phyloP scores from a whole-genome alignment of 2,888 invertebrate species.

The Xylota sylvarum region DNA sequence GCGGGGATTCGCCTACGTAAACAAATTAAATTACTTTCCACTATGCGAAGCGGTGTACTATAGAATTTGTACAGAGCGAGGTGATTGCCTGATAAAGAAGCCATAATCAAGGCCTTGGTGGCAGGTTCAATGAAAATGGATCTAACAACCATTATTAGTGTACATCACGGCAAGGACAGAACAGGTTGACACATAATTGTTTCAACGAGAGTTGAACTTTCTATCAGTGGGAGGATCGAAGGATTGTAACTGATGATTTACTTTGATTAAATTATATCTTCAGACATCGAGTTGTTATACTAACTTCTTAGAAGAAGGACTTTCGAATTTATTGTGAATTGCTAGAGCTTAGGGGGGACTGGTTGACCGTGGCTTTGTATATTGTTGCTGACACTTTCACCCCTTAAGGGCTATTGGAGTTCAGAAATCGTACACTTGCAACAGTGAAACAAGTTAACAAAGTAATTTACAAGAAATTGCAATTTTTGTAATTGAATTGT shows the following conservation, averaged over 20 bases:
- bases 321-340: not conserved
- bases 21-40: constrained; percentile 65
- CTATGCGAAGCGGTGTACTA: not conserved
- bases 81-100: not conserved
- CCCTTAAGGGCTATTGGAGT: not conserved
- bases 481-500: no score
- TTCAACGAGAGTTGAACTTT: not conserved
- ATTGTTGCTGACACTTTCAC: not conserved
- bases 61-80: not conserved
- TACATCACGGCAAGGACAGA: not conserved
- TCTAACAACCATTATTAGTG: not conserved
- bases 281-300: not conserved
- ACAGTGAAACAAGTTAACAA: no score
- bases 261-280: not conserved
- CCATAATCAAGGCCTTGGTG: not conserved
- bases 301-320: no score
- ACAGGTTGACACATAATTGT: constrained; percentile 34
- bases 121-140: not conserved
- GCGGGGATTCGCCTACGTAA: constrained; percentile 30
- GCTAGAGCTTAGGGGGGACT: not conserved
- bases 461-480: no score
- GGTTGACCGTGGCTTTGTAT: not conserved
- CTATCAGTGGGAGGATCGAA: not conserved
- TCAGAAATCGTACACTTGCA: not conserved
- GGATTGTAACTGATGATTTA: not conserved